A percentile compares a stretch with the other conserved stretches of the same genome.
Conservation (phyloP, 2,797 vertebrate species). For the Molossus molossus region DNA sequence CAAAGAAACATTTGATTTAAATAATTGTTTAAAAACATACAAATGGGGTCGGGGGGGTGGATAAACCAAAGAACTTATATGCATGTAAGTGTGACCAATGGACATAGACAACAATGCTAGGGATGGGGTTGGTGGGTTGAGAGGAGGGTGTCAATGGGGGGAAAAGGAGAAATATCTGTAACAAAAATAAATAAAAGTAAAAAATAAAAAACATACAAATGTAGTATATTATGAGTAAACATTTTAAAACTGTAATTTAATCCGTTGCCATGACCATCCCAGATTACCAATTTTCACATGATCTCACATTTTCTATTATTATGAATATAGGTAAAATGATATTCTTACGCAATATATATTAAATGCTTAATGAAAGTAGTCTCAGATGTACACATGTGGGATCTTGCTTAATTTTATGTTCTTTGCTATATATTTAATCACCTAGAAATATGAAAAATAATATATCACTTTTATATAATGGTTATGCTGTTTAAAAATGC, state of each 20-base stretch:
- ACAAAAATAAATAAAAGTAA: too few relatives aligned
- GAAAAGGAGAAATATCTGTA: too few relatives aligned
- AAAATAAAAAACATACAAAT: neutral
- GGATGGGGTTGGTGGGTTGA: too few relatives aligned
- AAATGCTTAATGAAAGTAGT: neutral
- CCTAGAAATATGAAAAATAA: conserved; percentile 28
- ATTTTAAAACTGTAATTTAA: conserved; percentile 11
- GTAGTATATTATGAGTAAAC: neutral
- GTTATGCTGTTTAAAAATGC: conserved; percentile 42
- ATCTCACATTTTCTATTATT: conserved; percentile 35
- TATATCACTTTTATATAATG: neutral
- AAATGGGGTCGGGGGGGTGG: too few relatives aligned
- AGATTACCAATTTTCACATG: neutral
- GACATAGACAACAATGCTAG: too few relatives aligned
- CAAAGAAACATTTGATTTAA: conserved; percentile 1
- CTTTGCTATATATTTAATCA: conserved; percentile 22
- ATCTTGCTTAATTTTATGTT: conserved; percentile 24
- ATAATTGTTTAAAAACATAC: neutral
- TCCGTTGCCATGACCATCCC: neutral
- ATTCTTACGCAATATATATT: neutral
- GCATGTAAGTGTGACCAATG: too few relatives aligned
- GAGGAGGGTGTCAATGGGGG: too few relatives aligned
- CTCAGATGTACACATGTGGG: neutral
- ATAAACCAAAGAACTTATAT: too few relatives aligned
- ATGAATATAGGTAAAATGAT: neutral